Conservation (phyloP, 2,113 vertebrate genomes). For the Conger conger region DNA sequence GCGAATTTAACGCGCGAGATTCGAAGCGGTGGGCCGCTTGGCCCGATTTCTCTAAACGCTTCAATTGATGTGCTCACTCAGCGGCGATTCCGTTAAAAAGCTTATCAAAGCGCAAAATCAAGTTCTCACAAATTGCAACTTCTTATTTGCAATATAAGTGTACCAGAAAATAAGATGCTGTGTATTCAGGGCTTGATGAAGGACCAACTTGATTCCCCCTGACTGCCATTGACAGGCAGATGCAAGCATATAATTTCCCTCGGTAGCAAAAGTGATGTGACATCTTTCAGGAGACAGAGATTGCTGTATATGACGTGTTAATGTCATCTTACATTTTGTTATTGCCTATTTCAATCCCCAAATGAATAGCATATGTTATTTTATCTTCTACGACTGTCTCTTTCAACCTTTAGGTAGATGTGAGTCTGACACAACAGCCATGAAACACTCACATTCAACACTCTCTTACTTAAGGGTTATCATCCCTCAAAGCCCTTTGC, state of each 20-base stretch:
- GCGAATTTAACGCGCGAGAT: background rate
- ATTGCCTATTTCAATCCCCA: background rate
- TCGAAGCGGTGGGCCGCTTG: background rate
- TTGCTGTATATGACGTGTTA: background rate
- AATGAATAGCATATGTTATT: background rate
- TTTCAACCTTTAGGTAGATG: no score
- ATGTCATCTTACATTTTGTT: background rate
- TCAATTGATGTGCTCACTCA: background rate
- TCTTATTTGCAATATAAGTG: background rate
- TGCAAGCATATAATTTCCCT: background rate
- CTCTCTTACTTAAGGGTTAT: no score
- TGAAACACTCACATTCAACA: no score
- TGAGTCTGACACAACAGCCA: background rate
- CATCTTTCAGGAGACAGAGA: background rate
- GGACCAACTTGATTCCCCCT: background rate
- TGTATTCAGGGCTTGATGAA: background rate
- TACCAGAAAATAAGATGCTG: background rate
- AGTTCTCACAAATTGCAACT: background rate
- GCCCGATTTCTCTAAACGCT: background rate
- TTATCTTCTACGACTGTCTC: background rate
- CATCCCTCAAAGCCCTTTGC: no score
- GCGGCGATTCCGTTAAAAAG: background rate
- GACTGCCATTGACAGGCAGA: background rate
- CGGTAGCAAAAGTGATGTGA: background rate
- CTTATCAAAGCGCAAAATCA: background rate